Evolutionary conservation across 1,140 invertebrate genomes (phyloP).

Genomic region (Frieseomelitta varia): DNA sequence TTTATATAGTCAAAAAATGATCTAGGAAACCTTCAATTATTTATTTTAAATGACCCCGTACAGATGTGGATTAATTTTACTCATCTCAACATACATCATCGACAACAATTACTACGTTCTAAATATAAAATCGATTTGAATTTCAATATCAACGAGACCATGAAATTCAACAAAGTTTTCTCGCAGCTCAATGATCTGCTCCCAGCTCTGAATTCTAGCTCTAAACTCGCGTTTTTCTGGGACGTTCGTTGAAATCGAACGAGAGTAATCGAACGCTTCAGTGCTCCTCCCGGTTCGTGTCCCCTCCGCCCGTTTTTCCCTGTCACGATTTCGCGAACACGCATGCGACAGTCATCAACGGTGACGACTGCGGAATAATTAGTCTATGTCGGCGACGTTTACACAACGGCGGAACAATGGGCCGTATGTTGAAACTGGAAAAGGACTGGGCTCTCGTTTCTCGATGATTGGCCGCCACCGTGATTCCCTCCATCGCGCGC

Average conservation of each 20-base stretch:
- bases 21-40: no score
- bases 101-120: no score
- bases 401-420: slow-evolving; percentile 22
- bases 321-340: not conserved
- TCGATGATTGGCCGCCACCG: slow-evolving; percentile 12
- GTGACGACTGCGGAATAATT: slow-evolving; percentile 34
- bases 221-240: not conserved
- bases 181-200: no score
- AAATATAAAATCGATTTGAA: no score
- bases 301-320: not conserved
- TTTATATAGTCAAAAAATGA: no score
- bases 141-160: no score
- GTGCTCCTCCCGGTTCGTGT: not conserved
- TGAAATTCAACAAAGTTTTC: no score
- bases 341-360: not conserved
- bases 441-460: not conserved
- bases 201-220: no score
- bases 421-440: not conserved
- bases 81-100: no score
- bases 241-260: not conserved
- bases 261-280: not conserved
- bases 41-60: no score
- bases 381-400: slow-evolving; percentile 19
- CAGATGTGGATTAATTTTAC: no score
- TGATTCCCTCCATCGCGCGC: no score